These are phyloP conservation scores for Phataginus tetradactyla DNA, from an alignment of 2,797 vertebrate species.

Conservation along the genomic window DNA sequence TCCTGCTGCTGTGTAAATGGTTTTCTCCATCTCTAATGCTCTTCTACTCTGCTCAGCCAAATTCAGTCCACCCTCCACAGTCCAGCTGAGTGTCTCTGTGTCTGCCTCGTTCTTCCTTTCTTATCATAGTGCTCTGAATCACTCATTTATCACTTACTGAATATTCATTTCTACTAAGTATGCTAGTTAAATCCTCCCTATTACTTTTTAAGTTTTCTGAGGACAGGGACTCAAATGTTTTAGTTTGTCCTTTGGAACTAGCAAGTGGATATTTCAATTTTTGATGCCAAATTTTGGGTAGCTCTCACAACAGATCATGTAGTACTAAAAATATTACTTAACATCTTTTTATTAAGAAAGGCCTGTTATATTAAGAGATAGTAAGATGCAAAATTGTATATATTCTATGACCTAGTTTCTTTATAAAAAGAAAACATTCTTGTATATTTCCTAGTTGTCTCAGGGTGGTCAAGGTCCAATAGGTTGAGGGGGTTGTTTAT, in stretches of 20 bases:
- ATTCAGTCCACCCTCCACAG: background rate
- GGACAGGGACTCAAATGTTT: background rate
- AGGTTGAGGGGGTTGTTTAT: background rate
- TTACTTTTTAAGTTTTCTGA: background rate
- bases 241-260: background rate
- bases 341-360: background rate
- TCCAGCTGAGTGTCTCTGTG: background rate
- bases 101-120: background rate
- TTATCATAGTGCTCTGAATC: background rate
- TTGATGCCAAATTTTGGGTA: background rate
- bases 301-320: background rate
- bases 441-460: background rate
- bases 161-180: background rate
- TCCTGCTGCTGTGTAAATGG: background rate
- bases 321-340: constrained; percentile 5
- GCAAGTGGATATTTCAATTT: background rate
- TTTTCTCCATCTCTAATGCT: background rate
- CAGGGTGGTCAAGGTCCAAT: background rate
- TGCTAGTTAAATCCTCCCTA: background rate
- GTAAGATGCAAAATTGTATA: background rate
- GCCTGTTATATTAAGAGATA: background rate
- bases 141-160: background rate
- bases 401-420: background rate
- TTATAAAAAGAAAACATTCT: constrained; percentile 20
- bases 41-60: background rate